A percentile compares a stretch with the other conserved stretches of the same genome.
These are phyloP conservation scores for Bombus balteatus DNA, from an alignment of 1,140 invertebrate genomes.

Conservation along the genomic window DNA sequence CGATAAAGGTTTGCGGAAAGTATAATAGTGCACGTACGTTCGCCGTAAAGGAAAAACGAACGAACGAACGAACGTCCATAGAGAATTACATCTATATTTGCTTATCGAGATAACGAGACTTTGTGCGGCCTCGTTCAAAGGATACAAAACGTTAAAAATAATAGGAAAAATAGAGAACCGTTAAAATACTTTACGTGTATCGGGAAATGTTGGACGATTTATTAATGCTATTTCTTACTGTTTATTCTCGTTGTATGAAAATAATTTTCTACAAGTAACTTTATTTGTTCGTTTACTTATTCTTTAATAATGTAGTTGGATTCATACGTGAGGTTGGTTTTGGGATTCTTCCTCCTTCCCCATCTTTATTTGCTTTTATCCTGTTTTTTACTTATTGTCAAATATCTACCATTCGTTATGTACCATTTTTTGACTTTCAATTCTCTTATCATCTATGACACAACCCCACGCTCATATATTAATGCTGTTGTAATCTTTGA, in stretches of 20 bases:
- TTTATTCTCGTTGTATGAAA: background rate
- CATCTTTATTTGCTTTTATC: too few relatives aligned
- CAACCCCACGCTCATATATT: too few relatives aligned
- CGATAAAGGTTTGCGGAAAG: conserved; percentile 21
- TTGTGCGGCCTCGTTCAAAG: background rate
- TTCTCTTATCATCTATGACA: too few relatives aligned
- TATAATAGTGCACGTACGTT: conserved; percentile 19
- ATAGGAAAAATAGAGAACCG: background rate
- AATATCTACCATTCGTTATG: too few relatives aligned
- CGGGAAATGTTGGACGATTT: background rate
- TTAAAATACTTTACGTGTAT: background rate
- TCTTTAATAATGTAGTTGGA: too few relatives aligned
- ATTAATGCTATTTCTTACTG: background rate
- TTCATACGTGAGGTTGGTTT: too few relatives aligned
- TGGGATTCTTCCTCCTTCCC: too few relatives aligned
- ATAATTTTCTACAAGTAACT: background rate
- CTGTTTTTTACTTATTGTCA: too few relatives aligned
- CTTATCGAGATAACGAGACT: conserved; percentile 21
- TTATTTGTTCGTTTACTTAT: background rate
- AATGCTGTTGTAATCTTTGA: too few relatives aligned
- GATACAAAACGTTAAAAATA: background rate
- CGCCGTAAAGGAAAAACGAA: conserved; percentile 1
- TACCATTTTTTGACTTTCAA: too few relatives aligned
- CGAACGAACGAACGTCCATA: background rate
- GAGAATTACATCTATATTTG: background rate